Percentiles rank a stretch among this genome's conserved stretches.
Conservation (phyloP, 2,113 vertebrate species). For the Polypterus bichir region DNA sequence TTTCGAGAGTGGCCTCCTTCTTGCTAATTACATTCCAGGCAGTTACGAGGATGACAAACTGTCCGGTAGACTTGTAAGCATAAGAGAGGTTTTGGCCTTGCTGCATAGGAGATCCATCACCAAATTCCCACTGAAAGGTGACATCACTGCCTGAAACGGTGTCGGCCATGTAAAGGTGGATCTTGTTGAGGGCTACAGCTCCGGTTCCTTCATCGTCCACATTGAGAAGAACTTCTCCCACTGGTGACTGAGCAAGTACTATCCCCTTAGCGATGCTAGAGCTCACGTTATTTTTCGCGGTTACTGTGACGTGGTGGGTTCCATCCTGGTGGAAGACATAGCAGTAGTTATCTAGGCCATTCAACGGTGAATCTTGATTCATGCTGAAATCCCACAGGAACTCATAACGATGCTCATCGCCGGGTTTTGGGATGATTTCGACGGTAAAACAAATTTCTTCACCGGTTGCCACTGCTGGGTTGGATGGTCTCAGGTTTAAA, state of each 20-base stretch:
- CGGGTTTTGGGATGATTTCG: slow-evolving; percentile 27
- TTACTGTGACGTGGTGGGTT: slow-evolving; percentile 33
- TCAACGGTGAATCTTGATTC: slow-evolving; percentile 4
- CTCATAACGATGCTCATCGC: slow-evolving; percentile 21
- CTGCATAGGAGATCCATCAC: slow-evolving; percentile 34
- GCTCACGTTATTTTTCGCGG: slow-evolving; percentile 42
- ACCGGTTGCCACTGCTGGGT: slow-evolving; percentile 24
- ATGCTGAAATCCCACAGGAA: slow-evolving; percentile 39
- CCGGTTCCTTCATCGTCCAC: slow-evolving; percentile 19
- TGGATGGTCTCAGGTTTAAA: slow-evolving; percentile 25
- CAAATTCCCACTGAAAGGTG: slow-evolving; percentile 52
- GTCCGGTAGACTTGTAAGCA: slow-evolving; percentile 34
- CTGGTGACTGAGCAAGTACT: slow-evolving; percentile 35
- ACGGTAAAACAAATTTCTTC: slow-evolving; percentile 38
- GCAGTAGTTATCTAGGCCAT: slow-evolving; percentile 28
- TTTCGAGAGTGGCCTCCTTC: slow-evolving; percentile 18
- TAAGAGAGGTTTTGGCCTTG: slow-evolving; percentile 33
- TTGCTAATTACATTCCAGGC: slow-evolving; percentile 46
- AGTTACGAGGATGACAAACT: slow-evolving; percentile 31
- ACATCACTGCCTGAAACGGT: slow-evolving; percentile 30
- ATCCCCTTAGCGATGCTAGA: slow-evolving; percentile 24
- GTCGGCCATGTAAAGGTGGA: slow-evolving; percentile 34
- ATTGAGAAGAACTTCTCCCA: slow-evolving; percentile 29
- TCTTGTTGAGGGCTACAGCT: slow-evolving; percentile 28
- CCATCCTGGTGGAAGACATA: slow-evolving; percentile 44